Percentiles rank a stretch among this genome's conserved stretches.
Evolutionary conservation across 1,140 invertebrate genomes (phyloP).

Genomic region (Formica selysi): DNA sequence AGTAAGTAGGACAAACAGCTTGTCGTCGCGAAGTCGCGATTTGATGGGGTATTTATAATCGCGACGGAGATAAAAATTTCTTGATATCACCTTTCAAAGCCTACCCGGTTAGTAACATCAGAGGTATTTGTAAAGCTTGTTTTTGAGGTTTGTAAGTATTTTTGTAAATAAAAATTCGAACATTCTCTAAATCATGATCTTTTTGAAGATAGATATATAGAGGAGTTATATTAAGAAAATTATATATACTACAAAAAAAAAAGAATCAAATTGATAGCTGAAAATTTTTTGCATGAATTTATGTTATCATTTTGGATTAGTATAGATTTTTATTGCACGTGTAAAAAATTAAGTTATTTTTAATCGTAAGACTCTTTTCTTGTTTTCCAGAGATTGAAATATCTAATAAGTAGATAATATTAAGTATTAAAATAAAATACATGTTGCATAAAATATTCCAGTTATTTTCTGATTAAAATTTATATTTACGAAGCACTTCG

Average conservation of each 20-base stretch:
- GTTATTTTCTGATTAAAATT: neutral
- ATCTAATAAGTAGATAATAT: neutral
- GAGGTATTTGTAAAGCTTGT: neutral
- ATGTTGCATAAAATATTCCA: neutral
- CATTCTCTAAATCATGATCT: neutral
- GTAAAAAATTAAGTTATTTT: neutral
- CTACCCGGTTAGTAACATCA: neutral
- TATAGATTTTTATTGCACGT: neutral
- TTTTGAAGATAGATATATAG: neutral
- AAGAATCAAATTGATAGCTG: neutral
- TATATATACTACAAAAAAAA: neutral
- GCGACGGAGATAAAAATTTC: neutral
- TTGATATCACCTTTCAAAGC: constrained; percentile 4
- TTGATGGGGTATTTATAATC: constrained; percentile 57
- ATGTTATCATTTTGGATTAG: neutral
- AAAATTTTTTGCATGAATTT: neutral
- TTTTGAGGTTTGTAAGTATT: neutral
- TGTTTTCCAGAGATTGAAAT: neutral
- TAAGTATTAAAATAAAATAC: neutral
- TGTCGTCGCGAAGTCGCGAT: constrained; percentile 48
- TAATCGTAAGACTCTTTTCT: neutral
- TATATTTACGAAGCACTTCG: neutral
- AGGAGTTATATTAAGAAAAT: neutral
- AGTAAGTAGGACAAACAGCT: constrained; percentile 75
- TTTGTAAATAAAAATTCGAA: neutral